Percentiles rank a stretch among this genome's conserved stretches.
These are phyloP conservation scores for Platycheirus albimanus DNA, from an alignment of 2,888 invertebrate genomes.

Conservation along the genomic window DNA sequence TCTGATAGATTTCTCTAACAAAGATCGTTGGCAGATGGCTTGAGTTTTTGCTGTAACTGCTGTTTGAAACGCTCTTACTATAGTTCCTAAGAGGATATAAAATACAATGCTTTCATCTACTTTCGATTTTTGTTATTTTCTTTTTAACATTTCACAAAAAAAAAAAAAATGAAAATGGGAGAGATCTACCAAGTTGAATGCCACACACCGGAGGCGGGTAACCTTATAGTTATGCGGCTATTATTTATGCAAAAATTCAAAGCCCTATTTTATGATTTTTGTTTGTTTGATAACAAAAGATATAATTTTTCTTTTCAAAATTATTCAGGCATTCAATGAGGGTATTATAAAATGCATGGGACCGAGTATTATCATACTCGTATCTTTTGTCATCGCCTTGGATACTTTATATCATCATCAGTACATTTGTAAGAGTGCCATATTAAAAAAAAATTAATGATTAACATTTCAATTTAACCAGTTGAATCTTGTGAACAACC, in stretches of 20 bases:
- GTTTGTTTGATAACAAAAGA: slow-evolving; percentile 21
- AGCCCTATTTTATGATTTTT: slow-evolving; percentile 36
- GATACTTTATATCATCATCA: slow-evolving; percentile 35
- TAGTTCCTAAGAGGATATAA: slow-evolving; percentile 33
- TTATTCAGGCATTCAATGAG: slow-evolving; percentile 3
- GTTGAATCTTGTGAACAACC: neutral
- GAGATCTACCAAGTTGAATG: slow-evolving; percentile 62
- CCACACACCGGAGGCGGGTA: slow-evolving; percentile 31
- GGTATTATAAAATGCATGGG: slow-evolving; percentile 16
- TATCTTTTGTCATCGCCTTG: slow-evolving; percentile 15
- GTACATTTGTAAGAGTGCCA: slow-evolving; percentile 12
- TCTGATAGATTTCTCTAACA: slow-evolving; percentile 50
- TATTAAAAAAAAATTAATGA: slow-evolving; percentile 2
- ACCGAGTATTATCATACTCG: slow-evolving; percentile 3
- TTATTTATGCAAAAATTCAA: slow-evolving; percentile 55
- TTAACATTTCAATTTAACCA: slow-evolving; percentile 45
- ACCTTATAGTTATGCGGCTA: slow-evolving; percentile 36
- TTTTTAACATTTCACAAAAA: slow-evolving; percentile 31
- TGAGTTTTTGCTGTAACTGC: neutral
- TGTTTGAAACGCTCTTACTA: neutral
- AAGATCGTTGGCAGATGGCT: slow-evolving; percentile 21
- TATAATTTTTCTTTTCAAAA: slow-evolving; percentile 12
- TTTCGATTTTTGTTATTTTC: slow-evolving; percentile 56
- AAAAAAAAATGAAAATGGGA: slow-evolving; percentile 48
- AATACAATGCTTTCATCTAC: slow-evolving; percentile 59